Evolutionary conservation across 2,888 invertebrate species (phyloP), one percentile per base, ranked within the genome.

Genomic region (Sylvicola cinctus): DNA sequence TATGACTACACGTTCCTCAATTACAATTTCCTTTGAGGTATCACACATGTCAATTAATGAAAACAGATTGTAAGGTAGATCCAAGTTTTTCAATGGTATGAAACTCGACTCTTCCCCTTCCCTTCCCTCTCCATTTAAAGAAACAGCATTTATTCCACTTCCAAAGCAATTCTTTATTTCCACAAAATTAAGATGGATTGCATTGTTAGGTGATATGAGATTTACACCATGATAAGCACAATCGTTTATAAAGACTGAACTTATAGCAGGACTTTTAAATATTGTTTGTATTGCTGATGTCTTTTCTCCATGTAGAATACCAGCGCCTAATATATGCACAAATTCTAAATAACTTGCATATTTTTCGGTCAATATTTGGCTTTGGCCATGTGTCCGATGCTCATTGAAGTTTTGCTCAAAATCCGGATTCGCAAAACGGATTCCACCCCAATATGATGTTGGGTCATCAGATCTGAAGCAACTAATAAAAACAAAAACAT

Each of bases 31-130:
- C 60, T 98, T 98, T 35, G 79, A 76, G 2, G 91, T 81, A 50
- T 93, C 90, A 54, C 98, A 99, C 43, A 96, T 90, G 44, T 96
- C 91, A 12, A 99, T 74, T 46, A 98, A 61, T 20, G 96, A 91
- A 57, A 91, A 95, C 27, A 91, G 58, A 48, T 87, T 74, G 49
- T 91, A 91, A 0, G 95, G 91, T 8, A 91, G 65, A 47, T 77
- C 76, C 2, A 85, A 60, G 37, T 75, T 69, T 46, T 74, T 76
- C 3, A 93, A 58, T 0, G 93, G 93, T 2, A 70, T 70, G 48
- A 91, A 95, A 42, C 90, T 88, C 10, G 90, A 81, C 49, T 81
- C 74, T 15, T 78, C 77, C 0, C 81, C 77, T 50, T 84, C 83
- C 35, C 84, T 69, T 0, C 85, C 84, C 61, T 95, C 93, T 3